phyloP scores from a whole-genome alignment of 1,140 invertebrate species.

The Ruditapes philippinarum region DNA sequence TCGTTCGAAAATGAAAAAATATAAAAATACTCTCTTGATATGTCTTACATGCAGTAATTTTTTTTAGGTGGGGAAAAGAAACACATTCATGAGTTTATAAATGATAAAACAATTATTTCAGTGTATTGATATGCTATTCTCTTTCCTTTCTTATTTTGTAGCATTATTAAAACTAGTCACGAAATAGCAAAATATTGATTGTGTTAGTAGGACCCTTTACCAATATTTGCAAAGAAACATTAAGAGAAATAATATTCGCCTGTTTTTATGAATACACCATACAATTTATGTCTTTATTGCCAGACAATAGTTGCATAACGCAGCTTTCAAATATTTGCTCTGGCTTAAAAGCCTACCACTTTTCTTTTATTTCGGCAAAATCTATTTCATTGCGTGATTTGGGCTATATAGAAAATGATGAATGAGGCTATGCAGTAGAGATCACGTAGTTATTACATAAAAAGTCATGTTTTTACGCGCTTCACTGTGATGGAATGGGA shows the following conservation, averaged over 20 bases:
- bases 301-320: background rate
- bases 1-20: no score
- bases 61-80: no score
- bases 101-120: no score
- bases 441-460: background rate
- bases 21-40: no score
- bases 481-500: no score
- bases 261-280: background rate
- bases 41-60: no score
- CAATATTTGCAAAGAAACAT: constrained; percentile 11
- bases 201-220: background rate
- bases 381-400: background rate
- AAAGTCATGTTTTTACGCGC: background rate
- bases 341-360: background rate
- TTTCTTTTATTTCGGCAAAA: background rate
- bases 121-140: no score
- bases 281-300: background rate
- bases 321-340: background rate
- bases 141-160: no score
- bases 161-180: background rate
- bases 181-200: background rate
- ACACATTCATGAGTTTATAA: no score
- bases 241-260: background rate
- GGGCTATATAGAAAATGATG: background rate
- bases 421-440: background rate